Evolutionary conservation across 2,113 vertebrate genomes (phyloP).

Genomic region (Grallaria varia): DNA sequence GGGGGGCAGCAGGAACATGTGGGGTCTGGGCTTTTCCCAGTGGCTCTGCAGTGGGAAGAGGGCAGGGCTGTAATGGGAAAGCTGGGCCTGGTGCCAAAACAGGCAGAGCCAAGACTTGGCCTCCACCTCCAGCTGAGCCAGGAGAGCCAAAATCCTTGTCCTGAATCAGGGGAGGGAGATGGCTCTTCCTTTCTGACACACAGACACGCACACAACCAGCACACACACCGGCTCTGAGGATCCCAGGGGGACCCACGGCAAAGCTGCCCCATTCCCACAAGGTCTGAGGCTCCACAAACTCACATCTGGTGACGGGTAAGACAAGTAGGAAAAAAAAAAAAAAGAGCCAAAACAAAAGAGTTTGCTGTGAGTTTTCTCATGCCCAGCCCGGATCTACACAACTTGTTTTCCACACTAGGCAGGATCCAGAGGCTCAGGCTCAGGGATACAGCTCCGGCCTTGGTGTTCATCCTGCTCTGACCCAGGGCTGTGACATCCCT

Average conservation of each 20-base stretch:
- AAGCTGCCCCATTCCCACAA: neutral
- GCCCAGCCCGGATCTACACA: neutral
- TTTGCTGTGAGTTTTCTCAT: neutral
- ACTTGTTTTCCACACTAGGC: neutral
- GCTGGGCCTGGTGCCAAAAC: neutral
- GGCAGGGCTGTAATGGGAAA: neutral
- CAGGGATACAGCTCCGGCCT: neutral
- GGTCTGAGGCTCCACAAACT: neutral
- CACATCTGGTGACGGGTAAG: accelerated
- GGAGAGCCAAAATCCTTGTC: neutral
- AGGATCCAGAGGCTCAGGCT: neutral
- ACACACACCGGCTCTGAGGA: accelerated
- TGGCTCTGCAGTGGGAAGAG: neutral
- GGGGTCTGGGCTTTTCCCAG: neutral
- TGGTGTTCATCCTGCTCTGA: neutral
- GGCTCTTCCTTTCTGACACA: neutral
- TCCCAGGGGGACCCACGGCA: neutral
- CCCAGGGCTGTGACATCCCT: neutral
- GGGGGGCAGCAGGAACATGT: neutral
- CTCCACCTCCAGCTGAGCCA: accelerated
- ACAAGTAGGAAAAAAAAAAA: neutral
- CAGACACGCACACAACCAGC: accelerated
- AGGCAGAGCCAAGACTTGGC: neutral
- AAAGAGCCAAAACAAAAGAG: neutral
- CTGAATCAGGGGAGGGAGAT: accelerated